These are phyloP conservation scores for Agrypnia vestita DNA, from an alignment of 1,140 invertebrate genomes.

Conservation along the genomic window DNA sequence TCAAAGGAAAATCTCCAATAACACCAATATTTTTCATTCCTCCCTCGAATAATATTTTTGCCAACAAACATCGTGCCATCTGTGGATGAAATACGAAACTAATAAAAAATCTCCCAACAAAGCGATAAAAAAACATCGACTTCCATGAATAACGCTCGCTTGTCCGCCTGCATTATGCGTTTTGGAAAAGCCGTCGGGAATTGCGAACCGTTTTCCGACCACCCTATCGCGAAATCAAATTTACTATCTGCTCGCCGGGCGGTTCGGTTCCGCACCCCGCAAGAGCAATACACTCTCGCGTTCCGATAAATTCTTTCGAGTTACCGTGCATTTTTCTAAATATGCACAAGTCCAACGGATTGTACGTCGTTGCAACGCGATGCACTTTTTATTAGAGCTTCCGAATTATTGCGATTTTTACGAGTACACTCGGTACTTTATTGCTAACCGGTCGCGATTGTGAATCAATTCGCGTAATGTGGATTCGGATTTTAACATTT, in stretches of 20 bases:
- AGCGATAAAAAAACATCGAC: not conserved
- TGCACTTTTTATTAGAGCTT: not conserved
- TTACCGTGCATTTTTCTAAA: too few species aligned
- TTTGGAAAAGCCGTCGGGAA: not conserved
- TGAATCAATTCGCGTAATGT: too few species aligned
- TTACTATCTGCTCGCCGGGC: conserved; percentile 4
- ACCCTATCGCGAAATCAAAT: conserved; percentile 4
- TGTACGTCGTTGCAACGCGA: not conserved
- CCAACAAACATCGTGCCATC: not conserved
- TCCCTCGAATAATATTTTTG: too few species aligned
- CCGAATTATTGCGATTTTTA: conserved; percentile 2
- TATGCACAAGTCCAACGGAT: not conserved
- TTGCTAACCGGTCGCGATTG: not conserved
- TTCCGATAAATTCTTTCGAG: not conserved
- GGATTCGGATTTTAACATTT: too few species aligned
- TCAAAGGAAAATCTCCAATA: too few species aligned
- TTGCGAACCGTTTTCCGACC: not conserved
- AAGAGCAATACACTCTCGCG: too few species aligned
- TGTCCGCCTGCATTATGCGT: not conserved
- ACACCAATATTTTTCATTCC: too few species aligned
- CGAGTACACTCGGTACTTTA: not conserved
- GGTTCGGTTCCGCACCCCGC: not conserved
- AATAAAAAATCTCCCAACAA: too few species aligned
- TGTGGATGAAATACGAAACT: not conserved
- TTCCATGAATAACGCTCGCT: not conserved